Evolutionary conservation across 1,140 invertebrate genomes (phyloP), one percentile per base, ranked within the genome.

Genomic region (Leptinotarsa undecemlineata): DNA sequence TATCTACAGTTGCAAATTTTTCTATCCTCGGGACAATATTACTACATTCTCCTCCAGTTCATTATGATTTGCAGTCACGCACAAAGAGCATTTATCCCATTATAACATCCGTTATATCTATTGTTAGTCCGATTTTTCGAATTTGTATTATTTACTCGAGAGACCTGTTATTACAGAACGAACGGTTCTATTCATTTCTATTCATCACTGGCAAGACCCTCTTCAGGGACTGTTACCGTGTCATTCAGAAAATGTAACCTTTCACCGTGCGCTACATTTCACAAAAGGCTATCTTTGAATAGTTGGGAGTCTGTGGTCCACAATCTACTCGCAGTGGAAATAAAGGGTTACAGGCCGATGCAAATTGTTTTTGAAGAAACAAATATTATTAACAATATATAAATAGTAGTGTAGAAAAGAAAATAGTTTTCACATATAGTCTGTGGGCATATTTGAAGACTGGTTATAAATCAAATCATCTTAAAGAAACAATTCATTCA

Each of bases 161-260:
- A 57, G 51, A 57, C 51, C 15, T 57, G 51, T 57, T 57, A 57
- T 57, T 57, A 57, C 51, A 19, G n/a, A 57, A 19, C 51, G 15
- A 57, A 57, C 51, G 51, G 51, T 57, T 57, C 51, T 57, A 57
- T 57, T 57, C 51, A n/a, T 57, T 57, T 6, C 51, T 57, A 57
- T 57, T 57, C 51, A 57, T 57, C n/a, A 57, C 6, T 57, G 5
- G n/a, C 51, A 19, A 57, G 17, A 57, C 51, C 51, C 51, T 57
- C 51, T 57, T 57, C 51, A 57, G n/a, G 15, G 15, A 19, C 14
- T 19, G 51, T 57, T 57, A 57, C 51, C 51, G 15, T 57, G 51
- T 57, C 51, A n/a, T 57, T 57, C 51, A 57, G 15, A 15, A 57
- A 57, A 57, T 57, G 51, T 57, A 57, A 57, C 51, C 15, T 57